Percentiles rank a stretch among this genome's conserved stretches.
Evolutionary conservation across 2,113 vertebrate genomes (phyloP).

Genomic region (Thunnus thynnus): DNA sequence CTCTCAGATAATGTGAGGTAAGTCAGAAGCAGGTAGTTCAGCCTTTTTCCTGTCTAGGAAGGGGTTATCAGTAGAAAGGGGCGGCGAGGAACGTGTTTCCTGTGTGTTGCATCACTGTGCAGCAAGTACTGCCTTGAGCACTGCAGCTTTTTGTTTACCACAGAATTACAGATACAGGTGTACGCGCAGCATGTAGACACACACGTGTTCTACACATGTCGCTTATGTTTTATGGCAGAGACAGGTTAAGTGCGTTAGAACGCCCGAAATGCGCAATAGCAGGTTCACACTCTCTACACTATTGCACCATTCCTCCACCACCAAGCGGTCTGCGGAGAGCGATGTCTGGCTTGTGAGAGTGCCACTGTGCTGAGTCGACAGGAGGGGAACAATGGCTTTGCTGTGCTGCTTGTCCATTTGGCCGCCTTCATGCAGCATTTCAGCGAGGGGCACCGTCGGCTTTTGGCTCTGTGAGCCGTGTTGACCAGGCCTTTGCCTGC

Average conservation of each 20-base stretch:
- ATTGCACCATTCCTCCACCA: constrained; percentile 41
- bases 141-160: constrained; percentile 66
- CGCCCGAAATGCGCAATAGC: constrained; percentile 25
- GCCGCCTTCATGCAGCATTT: constrained; percentile 67
- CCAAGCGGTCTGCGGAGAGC: constrained; percentile 45
- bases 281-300: constrained; percentile 46
- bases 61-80: constrained; percentile 16
- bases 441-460: constrained; percentile 57
- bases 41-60: constrained; percentile 25
- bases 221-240: constrained; percentile 1
- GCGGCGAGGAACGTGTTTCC: constrained; percentile 35
- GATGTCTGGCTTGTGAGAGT: constrained; percentile 59
- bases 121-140: constrained; percentile 44
- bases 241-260: neutral
- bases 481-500: constrained; percentile 65
- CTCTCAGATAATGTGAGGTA: constrained; percentile 35
- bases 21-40: constrained; percentile 56
- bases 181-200: constrained; percentile 44
- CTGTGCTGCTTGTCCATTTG: constrained; percentile 72
- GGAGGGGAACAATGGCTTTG: constrained; percentile 72
- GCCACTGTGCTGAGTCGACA: constrained; percentile 69
- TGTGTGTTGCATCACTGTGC: constrained; percentile 71
- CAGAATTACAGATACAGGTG: constrained; percentile 53
- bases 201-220: constrained; percentile 22
- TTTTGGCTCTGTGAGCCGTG: constrained; percentile 60